Conservation (phyloP, 2,113 vertebrate genomes). For the Neopipo cinnamomea region DNA sequence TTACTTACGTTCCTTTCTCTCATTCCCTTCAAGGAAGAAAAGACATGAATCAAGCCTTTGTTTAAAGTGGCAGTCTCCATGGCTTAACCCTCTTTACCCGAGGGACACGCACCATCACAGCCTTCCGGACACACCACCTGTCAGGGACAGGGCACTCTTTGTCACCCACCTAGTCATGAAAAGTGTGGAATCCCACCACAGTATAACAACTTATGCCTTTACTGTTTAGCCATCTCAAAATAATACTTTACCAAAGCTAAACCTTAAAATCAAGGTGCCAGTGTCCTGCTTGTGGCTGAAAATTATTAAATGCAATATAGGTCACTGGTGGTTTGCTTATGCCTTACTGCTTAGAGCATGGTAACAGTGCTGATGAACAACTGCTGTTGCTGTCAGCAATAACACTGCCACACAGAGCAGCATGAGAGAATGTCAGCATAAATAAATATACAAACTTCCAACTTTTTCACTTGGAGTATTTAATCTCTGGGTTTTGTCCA, state of each 20-base stretch:
- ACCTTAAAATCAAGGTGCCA: not conserved
- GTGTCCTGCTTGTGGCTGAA: not conserved
- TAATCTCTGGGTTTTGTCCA: not conserved
- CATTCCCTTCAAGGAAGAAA: conserved; percentile 44
- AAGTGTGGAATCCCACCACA: not conserved
- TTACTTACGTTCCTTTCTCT: conserved; percentile 33
- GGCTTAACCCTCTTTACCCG: conserved; percentile 11
- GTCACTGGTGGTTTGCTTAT: not conserved
- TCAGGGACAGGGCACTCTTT: not conserved
- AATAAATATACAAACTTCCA: not conserved
- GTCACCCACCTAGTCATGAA: not conserved
- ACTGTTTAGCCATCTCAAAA: not conserved
- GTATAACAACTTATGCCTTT: not conserved
- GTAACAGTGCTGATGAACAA: not conserved
- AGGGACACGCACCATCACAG: rapidly evolving
- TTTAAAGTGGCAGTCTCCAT: conserved; percentile 6
- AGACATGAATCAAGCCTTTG: conserved; percentile 49
- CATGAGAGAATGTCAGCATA: not conserved
- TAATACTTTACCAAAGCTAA: not conserved
- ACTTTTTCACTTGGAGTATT: not conserved
- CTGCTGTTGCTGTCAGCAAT: not conserved
- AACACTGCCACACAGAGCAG: not conserved
- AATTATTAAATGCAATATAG: not conserved
- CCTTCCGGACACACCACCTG: not conserved
- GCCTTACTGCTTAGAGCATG: not conserved